Evolutionary conservation across 1,140 invertebrate genomes (phyloP).

Genomic region (Drosophila neocordata): DNA sequence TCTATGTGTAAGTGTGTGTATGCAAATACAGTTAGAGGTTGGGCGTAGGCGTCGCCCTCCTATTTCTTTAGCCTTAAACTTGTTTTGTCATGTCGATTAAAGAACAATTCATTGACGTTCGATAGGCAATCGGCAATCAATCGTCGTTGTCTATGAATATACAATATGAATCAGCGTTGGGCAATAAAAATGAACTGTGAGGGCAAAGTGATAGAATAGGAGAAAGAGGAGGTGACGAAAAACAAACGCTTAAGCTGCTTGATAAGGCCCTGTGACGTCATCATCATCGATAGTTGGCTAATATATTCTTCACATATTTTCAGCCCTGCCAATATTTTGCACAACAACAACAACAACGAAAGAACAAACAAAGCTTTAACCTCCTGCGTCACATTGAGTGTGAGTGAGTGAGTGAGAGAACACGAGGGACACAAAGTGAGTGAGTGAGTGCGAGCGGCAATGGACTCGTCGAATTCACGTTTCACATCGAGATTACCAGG

Average conservation of each 20-base stretch:
- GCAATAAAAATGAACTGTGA: conserved; percentile 16
- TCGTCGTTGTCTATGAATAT: conserved; percentile 12
- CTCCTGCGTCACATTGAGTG: conserved; percentile 38
- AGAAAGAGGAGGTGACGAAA: background rate
- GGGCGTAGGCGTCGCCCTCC: conserved; percentile 51
- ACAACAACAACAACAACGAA: conserved; percentile 31
- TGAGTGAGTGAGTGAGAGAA: background rate
- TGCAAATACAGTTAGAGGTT: conserved; percentile 25
- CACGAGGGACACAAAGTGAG: background rate
- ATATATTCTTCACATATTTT: conserved; percentile 59
- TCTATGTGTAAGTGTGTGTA: conserved; percentile 16
- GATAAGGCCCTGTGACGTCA: conserved; percentile 17
- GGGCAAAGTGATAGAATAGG: background rate
- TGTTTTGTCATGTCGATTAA: conserved; percentile 43
- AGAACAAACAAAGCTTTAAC: conserved; percentile 6
- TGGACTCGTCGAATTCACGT: conserved; percentile 68
- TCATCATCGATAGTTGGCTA: conserved; percentile 47
- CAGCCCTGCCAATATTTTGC: conserved; percentile 63
- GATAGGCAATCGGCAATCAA: conserved; percentile 39
- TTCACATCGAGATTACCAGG: conserved; percentile 68
- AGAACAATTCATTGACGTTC: conserved; percentile 46
- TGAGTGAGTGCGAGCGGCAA: conserved; percentile 37
- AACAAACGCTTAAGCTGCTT: background rate
- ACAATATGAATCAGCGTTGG: conserved; percentile 60
- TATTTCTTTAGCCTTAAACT: conserved; percentile 47